phyloP scores from a whole-genome alignment of 2,888 invertebrate genomes.

The Copidosoma aretas region DNA sequence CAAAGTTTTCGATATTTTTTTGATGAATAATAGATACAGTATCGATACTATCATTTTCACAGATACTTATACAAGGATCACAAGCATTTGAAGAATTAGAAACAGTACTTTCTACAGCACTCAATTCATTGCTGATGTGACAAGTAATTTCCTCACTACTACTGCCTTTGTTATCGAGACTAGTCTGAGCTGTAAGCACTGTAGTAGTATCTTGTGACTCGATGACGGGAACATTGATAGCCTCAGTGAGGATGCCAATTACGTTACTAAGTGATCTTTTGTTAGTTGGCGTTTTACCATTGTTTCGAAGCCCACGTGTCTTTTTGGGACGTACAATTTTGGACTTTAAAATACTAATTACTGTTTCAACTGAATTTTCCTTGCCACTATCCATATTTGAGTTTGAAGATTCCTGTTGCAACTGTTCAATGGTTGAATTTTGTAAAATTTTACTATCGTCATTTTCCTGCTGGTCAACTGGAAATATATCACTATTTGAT shows the following conservation, averaged over 20 bases:
- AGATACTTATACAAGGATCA: too few relatives aligned
- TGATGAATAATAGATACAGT: too few relatives aligned
- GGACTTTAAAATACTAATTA: slow-evolving; percentile 50
- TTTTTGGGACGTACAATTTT: slow-evolving; percentile 56
- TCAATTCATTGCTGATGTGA: slow-evolving; percentile 6
- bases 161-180: slow-evolving; percentile 48
- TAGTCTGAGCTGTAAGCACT: slow-evolving; percentile 55
- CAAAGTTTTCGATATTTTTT: too few relatives aligned
- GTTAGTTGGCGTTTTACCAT: slow-evolving; percentile 35
- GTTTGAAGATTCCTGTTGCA: slow-evolving; percentile 56
- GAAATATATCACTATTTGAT: background rate
- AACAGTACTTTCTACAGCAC: too few relatives aligned
- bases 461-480: slow-evolving; percentile 3
- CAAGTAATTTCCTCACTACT: slow-evolving; percentile 39
- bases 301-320: slow-evolving; percentile 51
- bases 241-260: slow-evolving; percentile 60
- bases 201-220: slow-evolving; percentile 53
- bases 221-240: slow-evolving; percentile 58
- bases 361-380: slow-evolving; percentile 56
- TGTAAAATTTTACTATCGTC: slow-evolving; percentile 38
- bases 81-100: too few relatives aligned
- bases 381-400: slow-evolving; percentile 60
- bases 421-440: slow-evolving; percentile 49
- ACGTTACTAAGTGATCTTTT: slow-evolving; percentile 56
- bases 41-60: too few relatives aligned